Base-by-base conservation (phyloP, 2,113 vertebrate species). In the Paramisgurnus dabryanus region DNA sequence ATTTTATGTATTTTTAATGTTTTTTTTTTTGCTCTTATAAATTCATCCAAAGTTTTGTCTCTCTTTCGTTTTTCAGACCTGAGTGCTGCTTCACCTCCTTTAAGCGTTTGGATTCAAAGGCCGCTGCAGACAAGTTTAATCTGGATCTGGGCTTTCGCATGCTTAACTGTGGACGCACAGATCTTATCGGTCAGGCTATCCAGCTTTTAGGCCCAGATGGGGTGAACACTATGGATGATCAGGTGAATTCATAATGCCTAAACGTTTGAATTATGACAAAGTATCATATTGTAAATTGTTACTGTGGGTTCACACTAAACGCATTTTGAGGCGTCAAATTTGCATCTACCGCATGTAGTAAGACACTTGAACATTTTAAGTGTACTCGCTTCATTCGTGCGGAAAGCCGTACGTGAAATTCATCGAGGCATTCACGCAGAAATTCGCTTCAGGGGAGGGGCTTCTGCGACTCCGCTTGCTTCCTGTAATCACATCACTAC, bases 131-230 rank as follows among this genome's bases (percentile, higher is more conserved):
- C 11, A 95, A 92, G 83, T 96, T 98, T 87, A 94, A 91, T 88
- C 94, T 95, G 88, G 96, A 95, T 57, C 87, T 97, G 86, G 97
- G 96, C 7, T 98, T 98, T 91, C 94, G 95, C 67, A 98, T 98
- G 96, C 90, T 98, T 4, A 95, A 92, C 81, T 96, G 96, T 0
- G 97, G 96, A 6, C 93, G 97, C 81, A 95, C 96, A 0, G 97
- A 98, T 77, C 92, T 98, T 84, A 93, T 98, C 83, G 92, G 80
- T 66, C 95, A 95, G 84, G 97, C 96, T 1, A 91, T 95, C 0
- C 89, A 86, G 55, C 92, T 95, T 0, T 90, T 98, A 86, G 96
- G 96, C 12, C 89, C 89, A 0, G 93, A 95, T 0, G 95, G 96
- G 0, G 92, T 97, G 0, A 94, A 98, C 88, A 92, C 95, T 60